Base-by-base conservation (phyloP, 2,888 invertebrate species). In the Agonopterix alstromeriana region DNA sequence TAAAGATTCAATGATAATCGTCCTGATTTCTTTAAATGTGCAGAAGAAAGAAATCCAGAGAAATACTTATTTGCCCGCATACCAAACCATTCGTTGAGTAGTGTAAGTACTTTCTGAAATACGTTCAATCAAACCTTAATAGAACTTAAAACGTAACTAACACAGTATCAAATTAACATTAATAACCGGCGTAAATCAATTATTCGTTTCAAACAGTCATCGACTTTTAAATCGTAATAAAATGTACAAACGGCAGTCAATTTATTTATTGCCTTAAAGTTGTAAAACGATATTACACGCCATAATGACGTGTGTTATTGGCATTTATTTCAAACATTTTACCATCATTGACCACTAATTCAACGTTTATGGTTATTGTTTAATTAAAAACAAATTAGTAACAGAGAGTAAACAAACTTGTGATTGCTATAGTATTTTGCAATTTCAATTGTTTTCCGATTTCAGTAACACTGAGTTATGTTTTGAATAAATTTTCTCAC, bases 181-280 rank as follows among this genome's bases (percentile, higher is more conserved):
- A 83, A 82, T 82, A 83, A 76, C 80, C 78, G 59, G 54, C 68
- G 72, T 88, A 85, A 87, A 88, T 87, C 84, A 86, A 85, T 85
- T 84, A 87, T 85, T 77, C 79, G 76, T 80, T 78, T 78, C 70
- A 77, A 82, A 76, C 81, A 83, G 73, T 83, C 83, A 78, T 84
- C 81, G 84, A 86, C 81, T 86, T 82, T 86, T 83, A 86, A 88
- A 87, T 87, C 78, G 83, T 82, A 86, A 87, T 88, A 87, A 87
- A 87, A 82, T 85, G 73, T 81, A 85, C 82, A 78, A 85, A 77
- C 85, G 77, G 84, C 85, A 85, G 84, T 85, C 82, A 82, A 83
- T 85, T 77, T 84, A 85, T 87, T 88, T 87, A 87, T 84, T 84
- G 79, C 86, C 75, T 77, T 78, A 73, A 82, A 86, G 88, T 84